These are phyloP conservation scores for Drosophila sucinea DNA, from an alignment of 1,140 invertebrate species.

Conservation along the genomic window DNA sequence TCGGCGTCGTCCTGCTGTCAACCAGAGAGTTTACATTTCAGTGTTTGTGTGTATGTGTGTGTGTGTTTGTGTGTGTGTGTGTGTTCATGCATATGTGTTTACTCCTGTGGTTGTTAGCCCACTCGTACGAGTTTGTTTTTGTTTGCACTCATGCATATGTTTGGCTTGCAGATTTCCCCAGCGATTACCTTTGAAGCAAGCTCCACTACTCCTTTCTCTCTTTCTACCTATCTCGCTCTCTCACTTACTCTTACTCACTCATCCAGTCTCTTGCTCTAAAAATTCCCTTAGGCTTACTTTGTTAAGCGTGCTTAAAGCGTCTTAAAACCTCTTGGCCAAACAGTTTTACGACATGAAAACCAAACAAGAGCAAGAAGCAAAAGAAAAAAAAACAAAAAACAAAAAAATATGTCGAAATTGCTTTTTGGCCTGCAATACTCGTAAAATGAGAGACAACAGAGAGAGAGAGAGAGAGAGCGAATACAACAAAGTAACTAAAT, in stretches of 20 bases:
- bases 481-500: conserved; percentile 1
- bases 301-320: conserved; percentile 57
- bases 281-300: conserved; percentile 69
- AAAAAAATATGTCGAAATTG: conserved; percentile 26
- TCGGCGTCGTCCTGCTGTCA: conserved; percentile 43
- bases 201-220: not conserved
- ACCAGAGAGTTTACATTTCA: conserved; percentile 32
- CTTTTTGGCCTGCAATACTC: conserved; percentile 18
- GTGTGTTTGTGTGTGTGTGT: conserved; percentile 26
- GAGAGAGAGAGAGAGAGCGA: not conserved
- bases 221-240: conserved; percentile 1
- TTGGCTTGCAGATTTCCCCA: conserved; percentile 75
- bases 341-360: conserved; percentile 34
- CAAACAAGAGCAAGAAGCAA: conserved; percentile 2
- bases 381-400: not conserved
- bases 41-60: not conserved
- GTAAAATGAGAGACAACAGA: not conserved
- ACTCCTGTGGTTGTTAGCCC: conserved; percentile 70
- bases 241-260: conserved; percentile 12
- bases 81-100: conserved; percentile 49
- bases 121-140: conserved; percentile 69
- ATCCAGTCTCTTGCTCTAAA: not conserved
- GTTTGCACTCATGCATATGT: conserved; percentile 72
- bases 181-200: conserved; percentile 67
- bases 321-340: conserved; percentile 59